These are phyloP conservation scores for Cyprinodon brontotheroides DNA, from an alignment of 2,113 vertebrate genomes.

Conservation along the genomic window DNA sequence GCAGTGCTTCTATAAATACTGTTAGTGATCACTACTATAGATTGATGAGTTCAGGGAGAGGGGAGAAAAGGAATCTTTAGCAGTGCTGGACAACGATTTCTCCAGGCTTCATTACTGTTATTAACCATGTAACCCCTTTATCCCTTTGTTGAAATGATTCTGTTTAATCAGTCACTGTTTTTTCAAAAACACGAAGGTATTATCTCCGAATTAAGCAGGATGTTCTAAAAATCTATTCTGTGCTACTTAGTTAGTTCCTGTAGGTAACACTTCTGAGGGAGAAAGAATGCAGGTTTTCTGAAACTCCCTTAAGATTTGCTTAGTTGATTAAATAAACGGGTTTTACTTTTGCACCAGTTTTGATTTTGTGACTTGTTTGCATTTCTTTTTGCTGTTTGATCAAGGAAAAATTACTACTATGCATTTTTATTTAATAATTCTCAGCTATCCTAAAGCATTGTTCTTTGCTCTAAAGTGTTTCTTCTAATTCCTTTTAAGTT, in stretches of 20 bases:
- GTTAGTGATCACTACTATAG: conserved; percentile 59
- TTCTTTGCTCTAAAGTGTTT: neutral
- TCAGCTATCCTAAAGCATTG: no score
- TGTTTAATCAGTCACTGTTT: neutral
- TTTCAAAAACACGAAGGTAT: neutral
- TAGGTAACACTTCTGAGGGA: neutral
- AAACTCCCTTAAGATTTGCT: neutral
- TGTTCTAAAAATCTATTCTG: neutral
- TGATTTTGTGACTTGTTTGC: neutral
- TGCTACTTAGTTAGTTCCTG: no score
- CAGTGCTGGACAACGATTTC: neutral
- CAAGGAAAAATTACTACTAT: neutral
- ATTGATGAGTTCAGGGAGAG: conserved; percentile 39
- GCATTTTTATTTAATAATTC: neutral
- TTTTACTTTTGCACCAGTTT: neutral
- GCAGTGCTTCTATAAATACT: conserved; percentile 72
- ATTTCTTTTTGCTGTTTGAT: neutral
- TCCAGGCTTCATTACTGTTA: neutral
- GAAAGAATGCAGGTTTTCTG: neutral
- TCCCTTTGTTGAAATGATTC: neutral
- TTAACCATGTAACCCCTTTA: conserved; percentile 19
- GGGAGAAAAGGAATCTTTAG: conserved; percentile 7
- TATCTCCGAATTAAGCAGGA: neutral
- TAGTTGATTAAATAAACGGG: neutral
- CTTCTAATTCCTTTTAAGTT: neutral